A percentile compares a stretch with the other conserved stretches of the same genome.
phyloP scores from a whole-genome alignment of 2,113 vertebrate species.

The Agelaius phoeniceus region DNA sequence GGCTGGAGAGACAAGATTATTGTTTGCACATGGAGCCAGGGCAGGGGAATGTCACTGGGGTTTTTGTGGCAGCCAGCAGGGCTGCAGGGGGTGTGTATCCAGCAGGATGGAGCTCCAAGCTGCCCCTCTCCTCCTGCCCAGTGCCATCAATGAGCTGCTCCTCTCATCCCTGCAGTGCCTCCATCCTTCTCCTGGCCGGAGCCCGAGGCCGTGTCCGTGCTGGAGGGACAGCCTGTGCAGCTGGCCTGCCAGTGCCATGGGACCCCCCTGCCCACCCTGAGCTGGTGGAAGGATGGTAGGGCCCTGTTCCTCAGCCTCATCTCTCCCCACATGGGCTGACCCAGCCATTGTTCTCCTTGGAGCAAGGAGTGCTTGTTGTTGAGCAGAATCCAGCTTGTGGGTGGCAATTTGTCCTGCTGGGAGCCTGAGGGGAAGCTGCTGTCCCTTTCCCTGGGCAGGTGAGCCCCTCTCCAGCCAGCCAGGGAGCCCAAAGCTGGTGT shows the following conservation, averaged over 20 bases:
- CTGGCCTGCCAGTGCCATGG: conserved; percentile 85
- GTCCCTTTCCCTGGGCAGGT: conserved; percentile 10
- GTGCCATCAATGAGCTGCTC: neutral
- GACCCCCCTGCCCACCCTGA: conserved; percentile 83
- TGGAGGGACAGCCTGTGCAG: conserved; percentile 64
- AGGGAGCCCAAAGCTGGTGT: neutral
- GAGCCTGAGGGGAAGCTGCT: neutral
- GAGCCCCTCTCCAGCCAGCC: conserved; percentile 11
- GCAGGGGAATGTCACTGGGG: neutral
- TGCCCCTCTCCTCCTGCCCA: neutral
- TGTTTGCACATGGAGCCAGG: neutral
- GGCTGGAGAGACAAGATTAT: neutral
- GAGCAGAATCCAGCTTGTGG: neutral
- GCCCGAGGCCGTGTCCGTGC: neutral
- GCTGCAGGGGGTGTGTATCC: neutral
- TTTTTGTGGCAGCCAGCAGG: neutral
- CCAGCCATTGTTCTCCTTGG: neutral
- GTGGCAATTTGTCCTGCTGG: neutral
- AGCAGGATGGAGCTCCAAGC: neutral
- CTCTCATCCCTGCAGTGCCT: conserved; percentile 52
- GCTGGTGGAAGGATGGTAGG: conserved; percentile 88
- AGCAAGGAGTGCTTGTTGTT: neutral
- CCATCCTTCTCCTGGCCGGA: conserved; percentile 50
- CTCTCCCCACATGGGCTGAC: neutral
- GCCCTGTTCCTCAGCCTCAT: neutral